Percentiles rank a stretch among this genome's conserved stretches.
These are phyloP conservation scores for Planococcus citri DNA, from an alignment of 1,140 invertebrate species.

Conservation along the genomic window DNA sequence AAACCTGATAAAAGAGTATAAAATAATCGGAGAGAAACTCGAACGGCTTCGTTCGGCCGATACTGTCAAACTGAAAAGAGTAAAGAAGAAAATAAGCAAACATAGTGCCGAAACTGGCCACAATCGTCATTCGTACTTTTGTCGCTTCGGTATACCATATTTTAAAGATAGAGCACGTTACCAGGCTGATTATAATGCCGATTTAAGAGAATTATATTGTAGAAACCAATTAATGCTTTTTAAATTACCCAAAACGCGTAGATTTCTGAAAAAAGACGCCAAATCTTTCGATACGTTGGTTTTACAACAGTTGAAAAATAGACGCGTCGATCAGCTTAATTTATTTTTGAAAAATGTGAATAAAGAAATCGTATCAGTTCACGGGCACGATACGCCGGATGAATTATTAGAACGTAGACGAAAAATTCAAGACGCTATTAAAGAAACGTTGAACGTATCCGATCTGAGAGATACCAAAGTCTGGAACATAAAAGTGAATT, in stretches of 20 bases:
- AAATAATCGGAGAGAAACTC: neutral
- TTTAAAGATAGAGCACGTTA: neutral
- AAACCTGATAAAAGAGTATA: neutral
- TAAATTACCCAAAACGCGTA: neutral
- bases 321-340: neutral
- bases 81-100: neutral
- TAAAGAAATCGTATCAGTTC: neutral
- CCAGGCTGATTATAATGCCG: neutral
- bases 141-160: neutral
- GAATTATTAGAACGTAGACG: neutral
- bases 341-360: neutral
- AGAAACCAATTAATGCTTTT: neutral
- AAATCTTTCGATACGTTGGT: neutral
- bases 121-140: neutral
- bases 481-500: neutral
- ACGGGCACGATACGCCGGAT: no score
- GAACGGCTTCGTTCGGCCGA: neutral
- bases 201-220: neutral
- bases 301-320: neutral
- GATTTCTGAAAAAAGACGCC: neutral
- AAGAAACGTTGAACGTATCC: neutral
- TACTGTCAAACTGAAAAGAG: neutral
- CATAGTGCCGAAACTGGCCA: neutral
- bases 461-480: neutral
- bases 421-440: neutral